Evolutionary conservation across 2,888 invertebrate genomes (phyloP), one percentile per base, ranked within the genome.

Genomic region (Chelonus formosanus): DNA sequence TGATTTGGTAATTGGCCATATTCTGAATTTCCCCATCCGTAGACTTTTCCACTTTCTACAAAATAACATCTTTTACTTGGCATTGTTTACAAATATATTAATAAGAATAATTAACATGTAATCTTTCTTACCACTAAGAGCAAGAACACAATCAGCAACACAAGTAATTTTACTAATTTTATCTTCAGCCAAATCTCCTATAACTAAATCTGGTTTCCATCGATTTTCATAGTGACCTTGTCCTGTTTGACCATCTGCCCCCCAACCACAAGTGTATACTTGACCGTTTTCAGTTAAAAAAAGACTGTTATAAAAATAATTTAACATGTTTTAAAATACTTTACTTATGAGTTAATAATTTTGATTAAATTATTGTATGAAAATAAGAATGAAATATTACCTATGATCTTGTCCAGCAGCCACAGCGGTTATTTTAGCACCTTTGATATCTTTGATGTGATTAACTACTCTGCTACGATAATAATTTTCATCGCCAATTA

Each of bases 1-100:
- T 82, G 77, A 75, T 86, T 84, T 35, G 89, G 86, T 45, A 98
- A 86, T 83, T 98, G 98, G 0, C 91, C 90, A 78, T 97, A 97
- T 85, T 98, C 98, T 0, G 93, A 92, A 83, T 97, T 98, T 5
- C 98, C 98, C 97, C 98, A 98, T 0, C 97, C 98, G 85, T 97
- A 98, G 2, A 96, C 88, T 76, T 96, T 93, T 3, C 97, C 97
- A 75, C 90, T 90, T 71, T 95, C 94, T 92, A 78, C 56, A 69
- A 59, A 63, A 48, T 60, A 58, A 55, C 73, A 61, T 60, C 59
- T 65, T 60, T 47, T 61, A 10, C 8, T 4, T 20, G 20, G 20
- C 20, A 20, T 20, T 20, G 20, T 20, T 20, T 20, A 20, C 2
- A 2, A 20, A 20, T 20, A 20, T 20, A 20, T 20, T 20, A 20